Conservation (phyloP, 2,797 vertebrate species). For the Lophura swinhoii region DNA sequence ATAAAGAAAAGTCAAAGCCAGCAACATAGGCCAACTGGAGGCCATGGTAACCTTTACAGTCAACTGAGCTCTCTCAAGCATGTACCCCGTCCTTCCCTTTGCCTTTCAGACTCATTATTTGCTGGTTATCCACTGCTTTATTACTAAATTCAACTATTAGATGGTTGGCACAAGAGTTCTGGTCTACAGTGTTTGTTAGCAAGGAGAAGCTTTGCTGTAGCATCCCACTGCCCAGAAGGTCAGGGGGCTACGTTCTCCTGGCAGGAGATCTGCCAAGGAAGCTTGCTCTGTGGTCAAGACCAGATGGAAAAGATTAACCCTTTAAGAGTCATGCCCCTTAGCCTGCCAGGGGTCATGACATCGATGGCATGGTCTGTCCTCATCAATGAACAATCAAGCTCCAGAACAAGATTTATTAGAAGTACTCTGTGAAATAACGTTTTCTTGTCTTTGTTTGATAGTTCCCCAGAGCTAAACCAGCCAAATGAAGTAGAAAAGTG, state of each 20-base stretch:
- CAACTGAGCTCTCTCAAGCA: not conserved
- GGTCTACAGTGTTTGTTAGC: not conserved
- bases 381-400: conserved; percentile 20
- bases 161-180: not conserved
- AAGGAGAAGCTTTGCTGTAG: not conserved
- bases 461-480: conserved; percentile 3
- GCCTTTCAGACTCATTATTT: not conserved
- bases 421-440: conserved; percentile 37
- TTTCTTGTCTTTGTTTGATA: conserved; percentile 28
- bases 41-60: not conserved
- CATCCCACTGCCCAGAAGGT: conserved; percentile 9
- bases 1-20: not conserved
- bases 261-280: conserved; percentile 39
- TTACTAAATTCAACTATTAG: not conserved
- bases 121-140: not conserved
- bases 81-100: not conserved
- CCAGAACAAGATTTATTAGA: conserved; percentile 54
- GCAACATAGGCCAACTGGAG: no score
- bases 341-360: conserved; percentile 56
- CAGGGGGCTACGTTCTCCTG: conserved; percentile 66
- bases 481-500: conserved; percentile 31
- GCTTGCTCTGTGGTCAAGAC: conserved; percentile 60
- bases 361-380: not conserved
- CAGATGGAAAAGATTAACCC: conserved; percentile 78
- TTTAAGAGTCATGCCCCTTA: conserved; percentile 64